phyloP scores from a whole-genome alignment of 2,888 invertebrate genomes.

The Hofmannophila pseudospretella region DNA sequence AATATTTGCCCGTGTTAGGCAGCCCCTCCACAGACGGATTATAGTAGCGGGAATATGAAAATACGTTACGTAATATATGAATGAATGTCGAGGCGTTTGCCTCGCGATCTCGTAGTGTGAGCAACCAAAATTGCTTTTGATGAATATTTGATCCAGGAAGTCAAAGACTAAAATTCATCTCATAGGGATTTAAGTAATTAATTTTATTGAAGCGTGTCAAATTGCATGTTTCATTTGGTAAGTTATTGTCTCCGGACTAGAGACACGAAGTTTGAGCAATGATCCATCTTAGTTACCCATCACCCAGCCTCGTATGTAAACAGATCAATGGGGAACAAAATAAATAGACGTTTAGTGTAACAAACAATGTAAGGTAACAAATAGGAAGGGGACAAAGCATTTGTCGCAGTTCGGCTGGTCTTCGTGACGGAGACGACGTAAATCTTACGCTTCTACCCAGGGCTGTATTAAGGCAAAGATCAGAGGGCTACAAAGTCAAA shows the following conservation, averaged over 20 bases:
- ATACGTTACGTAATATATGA: constrained; percentile 40
- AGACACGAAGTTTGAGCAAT: neutral
- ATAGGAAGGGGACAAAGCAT: constrained; percentile 30
- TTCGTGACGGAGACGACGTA: constrained; percentile 7
- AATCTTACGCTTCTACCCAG: neutral
- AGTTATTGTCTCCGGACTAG: no score
- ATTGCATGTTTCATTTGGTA: neutral
- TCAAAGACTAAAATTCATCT: neutral
- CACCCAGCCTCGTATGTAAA: constrained; percentile 7
- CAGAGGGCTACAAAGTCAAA: no score
- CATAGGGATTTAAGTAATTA: no score
- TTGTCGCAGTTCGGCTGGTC: constrained; percentile 36
- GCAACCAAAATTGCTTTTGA: neutral
- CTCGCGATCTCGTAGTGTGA: constrained; percentile 25
- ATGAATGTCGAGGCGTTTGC: constrained; percentile 40
- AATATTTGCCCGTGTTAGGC: constrained; percentile 61
- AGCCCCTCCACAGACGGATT: constrained; percentile 45
- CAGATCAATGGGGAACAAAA: constrained; percentile 51
- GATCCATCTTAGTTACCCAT: neutral
- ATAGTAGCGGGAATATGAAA: constrained; percentile 53
- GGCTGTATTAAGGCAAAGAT: neutral
- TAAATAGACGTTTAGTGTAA: constrained; percentile 44
- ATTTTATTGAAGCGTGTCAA: neutral
- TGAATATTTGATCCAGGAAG: neutral
- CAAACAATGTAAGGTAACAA: constrained; percentile 38